Evolutionary conservation across 2,888 invertebrate species (phyloP).

Genomic region (Nomada fabriciana): DNA sequence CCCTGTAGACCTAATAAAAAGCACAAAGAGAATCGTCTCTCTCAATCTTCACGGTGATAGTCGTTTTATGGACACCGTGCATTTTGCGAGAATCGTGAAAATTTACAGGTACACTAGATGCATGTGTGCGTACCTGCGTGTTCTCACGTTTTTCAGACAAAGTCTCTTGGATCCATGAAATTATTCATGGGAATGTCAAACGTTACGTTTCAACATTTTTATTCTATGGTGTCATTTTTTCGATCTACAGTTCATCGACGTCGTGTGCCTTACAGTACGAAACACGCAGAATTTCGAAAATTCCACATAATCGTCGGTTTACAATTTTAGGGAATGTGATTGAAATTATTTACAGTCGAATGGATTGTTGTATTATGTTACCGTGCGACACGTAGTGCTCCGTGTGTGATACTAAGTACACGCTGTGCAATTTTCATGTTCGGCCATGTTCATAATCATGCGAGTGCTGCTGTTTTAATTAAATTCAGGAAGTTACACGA

Average conservation of each 20-base stretch:
- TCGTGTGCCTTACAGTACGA: no score
- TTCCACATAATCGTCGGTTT: no score
- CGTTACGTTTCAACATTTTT: neutral
- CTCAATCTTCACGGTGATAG: constrained; percentile 4
- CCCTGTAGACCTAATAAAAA: constrained; percentile 63
- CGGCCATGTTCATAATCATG: no score
- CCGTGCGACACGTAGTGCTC: no score
- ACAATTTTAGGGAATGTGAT: no score
- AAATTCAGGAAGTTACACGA: no score
- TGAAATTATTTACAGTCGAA: no score
- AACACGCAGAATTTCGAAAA: no score
- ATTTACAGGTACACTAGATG: neutral
- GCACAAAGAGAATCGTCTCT: constrained; percentile 1
- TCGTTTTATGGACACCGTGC: constrained; percentile 9
- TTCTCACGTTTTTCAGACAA: neutral
- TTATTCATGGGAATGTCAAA: neutral
- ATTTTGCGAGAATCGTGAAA: neutral
- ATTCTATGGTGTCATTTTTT: neutral
- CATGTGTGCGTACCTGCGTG: neutral
- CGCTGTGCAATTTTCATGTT: no score
- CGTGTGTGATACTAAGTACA: no score
- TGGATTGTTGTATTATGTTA: no score
- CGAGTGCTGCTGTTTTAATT: no score
- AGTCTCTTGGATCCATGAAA: neutral
- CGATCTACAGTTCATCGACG: neutral